phyloP scores from a whole-genome alignment of 2,113 vertebrate species.

The Neoarius graeffei region DNA sequence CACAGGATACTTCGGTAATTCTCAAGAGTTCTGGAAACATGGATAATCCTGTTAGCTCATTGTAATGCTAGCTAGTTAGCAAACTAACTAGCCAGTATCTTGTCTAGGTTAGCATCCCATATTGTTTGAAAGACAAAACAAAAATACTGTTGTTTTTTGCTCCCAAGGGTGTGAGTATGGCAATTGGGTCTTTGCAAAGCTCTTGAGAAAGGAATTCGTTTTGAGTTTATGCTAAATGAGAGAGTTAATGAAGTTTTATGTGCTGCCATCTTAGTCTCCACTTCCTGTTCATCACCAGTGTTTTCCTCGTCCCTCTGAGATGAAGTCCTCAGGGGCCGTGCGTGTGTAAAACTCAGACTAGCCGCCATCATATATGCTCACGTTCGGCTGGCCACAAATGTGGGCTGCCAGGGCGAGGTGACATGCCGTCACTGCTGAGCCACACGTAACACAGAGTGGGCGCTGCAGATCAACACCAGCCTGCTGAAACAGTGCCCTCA shows the following conservation, averaged over 20 bases:
- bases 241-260: neutral
- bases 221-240: neutral
- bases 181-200: neutral
- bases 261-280: neutral
- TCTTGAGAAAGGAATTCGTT: neutral
- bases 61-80: neutral
- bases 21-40: neutral
- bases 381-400: slow-evolving; percentile 79
- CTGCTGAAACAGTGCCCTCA: slow-evolving; percentile 74
- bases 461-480: slow-evolving; percentile 75
- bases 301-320: slow-evolving; percentile 86
- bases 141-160: neutral
- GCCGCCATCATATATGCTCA: slow-evolving; percentile 83
- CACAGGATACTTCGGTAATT: neutral
- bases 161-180: neutral
- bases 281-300: slow-evolving; percentile 62
- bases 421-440: slow-evolving; percentile 85
- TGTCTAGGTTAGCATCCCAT: neutral
- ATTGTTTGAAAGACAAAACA: neutral
- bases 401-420: slow-evolving; percentile 81
- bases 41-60: neutral
- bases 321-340: slow-evolving; percentile 78
- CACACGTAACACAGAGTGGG: slow-evolving; percentile 80
- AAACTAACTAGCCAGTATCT: neutral
- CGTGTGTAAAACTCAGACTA: slow-evolving; percentile 93